Evolutionary conservation across 35 echinoderm and acorn worm species (phyloP).

Genomic region (Ptychodera flava): DNA sequence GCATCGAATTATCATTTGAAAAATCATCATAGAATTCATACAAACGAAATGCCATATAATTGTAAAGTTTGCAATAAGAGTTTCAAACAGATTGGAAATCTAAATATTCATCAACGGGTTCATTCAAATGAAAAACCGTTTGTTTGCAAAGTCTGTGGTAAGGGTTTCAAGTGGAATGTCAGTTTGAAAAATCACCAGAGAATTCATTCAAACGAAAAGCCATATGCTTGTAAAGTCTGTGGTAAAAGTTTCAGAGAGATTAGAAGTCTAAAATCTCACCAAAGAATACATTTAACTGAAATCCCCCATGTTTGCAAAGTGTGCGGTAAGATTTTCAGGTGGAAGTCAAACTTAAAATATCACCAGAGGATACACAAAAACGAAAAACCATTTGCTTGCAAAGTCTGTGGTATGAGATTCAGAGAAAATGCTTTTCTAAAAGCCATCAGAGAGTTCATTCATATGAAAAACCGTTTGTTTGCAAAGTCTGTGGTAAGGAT

Average conservation of each 20-base stretch:
- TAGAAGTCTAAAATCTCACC: neutral
- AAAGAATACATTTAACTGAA: constrained; percentile 11
- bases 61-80: constrained; percentile 53
- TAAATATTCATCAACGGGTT: constrained; percentile 11
- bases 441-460: constrained; percentile 58
- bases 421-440: constrained; percentile 19
- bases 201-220: constrained; percentile 13
- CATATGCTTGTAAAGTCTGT: constrained; percentile 11
- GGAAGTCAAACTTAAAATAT: constrained; percentile 3
- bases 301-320: constrained; percentile 3
- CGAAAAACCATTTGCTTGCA: constrained; percentile 29
- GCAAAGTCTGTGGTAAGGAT: constrained; percentile 43
- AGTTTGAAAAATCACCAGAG: constrained; percentile 14
- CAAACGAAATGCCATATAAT: constrained; percentile 18
- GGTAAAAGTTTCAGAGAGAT: constrained; percentile 5
- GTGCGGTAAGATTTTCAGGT: constrained; percentile 11
- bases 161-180: constrained; percentile 8
- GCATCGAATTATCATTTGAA: constrained; percentile 8
- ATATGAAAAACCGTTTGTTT: constrained; percentile 58
- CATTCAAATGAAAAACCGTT: constrained; percentile 28
- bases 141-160: constrained; percentile 23
- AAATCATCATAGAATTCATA: constrained; percentile 26
- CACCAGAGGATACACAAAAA: constrained; percentile 23
- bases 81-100: constrained; percentile 40
- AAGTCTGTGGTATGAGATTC: constrained; percentile 23